These are phyloP conservation scores for Mustelus asterias DNA, from an alignment of 2,113 vertebrate genomes.

Conservation along the genomic window DNA sequence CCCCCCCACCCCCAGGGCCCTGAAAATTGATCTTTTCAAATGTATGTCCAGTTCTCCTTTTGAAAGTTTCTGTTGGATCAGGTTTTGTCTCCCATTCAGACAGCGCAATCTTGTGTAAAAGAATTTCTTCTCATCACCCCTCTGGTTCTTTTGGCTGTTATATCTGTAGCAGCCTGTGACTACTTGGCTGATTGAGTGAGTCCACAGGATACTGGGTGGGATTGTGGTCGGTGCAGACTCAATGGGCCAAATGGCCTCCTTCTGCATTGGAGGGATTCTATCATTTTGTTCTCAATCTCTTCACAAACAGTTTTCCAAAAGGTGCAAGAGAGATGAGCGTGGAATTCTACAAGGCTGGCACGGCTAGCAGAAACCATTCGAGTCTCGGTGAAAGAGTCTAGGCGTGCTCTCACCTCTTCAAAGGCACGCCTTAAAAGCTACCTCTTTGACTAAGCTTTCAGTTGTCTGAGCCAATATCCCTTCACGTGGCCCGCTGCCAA, in stretches of 20 bases:
- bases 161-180: too few relatives aligned
- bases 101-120: too few relatives aligned
- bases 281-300: too few relatives aligned
- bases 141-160: too few relatives aligned
- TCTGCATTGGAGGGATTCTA: too few relatives aligned
- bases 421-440: not conserved
- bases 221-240: too few relatives aligned
- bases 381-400: not conserved
- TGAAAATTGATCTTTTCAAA: not conserved
- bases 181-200: too few relatives aligned
- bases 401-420: not conserved
- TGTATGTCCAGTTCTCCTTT: not conserved
- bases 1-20: fast-evolving
- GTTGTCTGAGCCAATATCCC: not conserved
- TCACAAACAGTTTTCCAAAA: too few relatives aligned
- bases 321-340: not conserved
- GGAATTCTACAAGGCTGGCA: not conserved
- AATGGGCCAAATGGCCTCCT: too few relatives aligned
- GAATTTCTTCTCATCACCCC: too few relatives aligned
- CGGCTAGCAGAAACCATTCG: not conserved
- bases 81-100: too few relatives aligned
- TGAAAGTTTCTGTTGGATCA: not conserved
- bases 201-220: too few relatives aligned
- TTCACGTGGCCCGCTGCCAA: not conserved
- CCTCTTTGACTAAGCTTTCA: not conserved